Evolutionary conservation across 2,113 vertebrate species (phyloP), one percentile per base, ranked within the genome.

Genomic region (Sinocyclocheilus maitianheensis): DNA sequence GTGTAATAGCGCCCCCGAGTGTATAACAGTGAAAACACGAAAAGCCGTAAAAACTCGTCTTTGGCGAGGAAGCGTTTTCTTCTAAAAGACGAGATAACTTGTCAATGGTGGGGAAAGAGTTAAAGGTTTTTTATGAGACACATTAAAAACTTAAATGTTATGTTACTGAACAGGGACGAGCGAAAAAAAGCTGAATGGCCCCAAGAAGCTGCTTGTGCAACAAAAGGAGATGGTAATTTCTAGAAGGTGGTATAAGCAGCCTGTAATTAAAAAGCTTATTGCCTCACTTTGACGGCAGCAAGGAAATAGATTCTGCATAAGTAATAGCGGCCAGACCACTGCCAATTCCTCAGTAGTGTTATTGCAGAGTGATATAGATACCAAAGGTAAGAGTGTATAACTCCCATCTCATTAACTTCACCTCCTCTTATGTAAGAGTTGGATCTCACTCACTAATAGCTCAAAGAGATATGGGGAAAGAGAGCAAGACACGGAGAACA

Each of bases 251-350:
- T 65, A 84, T 65, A 79, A 84, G 82, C 40, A 51, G 30, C 78
- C 63, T 65, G 80, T 86, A 82, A 89, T 89, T 89, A 74, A 88
- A 80, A 90, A 79, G 72, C 84, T 71, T 51, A 76, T 84, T 75
- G 84, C 82, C 67, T 85, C 43, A 55, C 53, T 84, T 65, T 76
- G 37, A 81, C 43, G 24, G 75, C 81, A 34, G 69, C 30, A 60
- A 22, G 4, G 46, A 69, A 62, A 63, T 46, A 84, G 71, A 74
- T 40, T 84, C 34, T 58, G 75, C 63, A 48, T 87, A 82, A 87
- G 84, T 87, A 87, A 81, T 75, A 43, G 77, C 60, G 26, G 3
- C 34, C 40, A 14, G 30, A 37, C 77, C 74, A 86, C 65, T 55
- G 43, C 53, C 40, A 53, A 80, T 74, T 58, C 75, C 88, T 83